Conservation (phyloP, 2,888 invertebrate species). For the Barypeithes pellucidus region DNA sequence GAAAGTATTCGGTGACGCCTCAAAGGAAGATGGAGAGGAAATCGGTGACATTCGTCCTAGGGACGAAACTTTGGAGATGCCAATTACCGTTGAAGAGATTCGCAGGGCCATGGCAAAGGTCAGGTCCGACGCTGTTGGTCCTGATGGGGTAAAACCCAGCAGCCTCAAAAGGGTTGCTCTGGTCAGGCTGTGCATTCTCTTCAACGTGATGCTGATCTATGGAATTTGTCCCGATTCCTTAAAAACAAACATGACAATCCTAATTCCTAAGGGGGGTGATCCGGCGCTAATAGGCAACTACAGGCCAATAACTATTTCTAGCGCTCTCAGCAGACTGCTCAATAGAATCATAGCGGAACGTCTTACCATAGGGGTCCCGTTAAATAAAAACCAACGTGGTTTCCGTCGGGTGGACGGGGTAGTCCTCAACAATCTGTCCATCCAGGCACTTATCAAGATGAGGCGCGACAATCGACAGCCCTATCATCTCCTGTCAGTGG, state of each 20-base stretch:
- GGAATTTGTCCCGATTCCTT: too few species aligned
- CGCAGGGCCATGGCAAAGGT: neutral
- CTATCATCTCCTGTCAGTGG: too few species aligned
- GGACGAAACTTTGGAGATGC: neutral
- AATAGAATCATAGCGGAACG: neutral
- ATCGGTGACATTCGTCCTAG: too few species aligned
- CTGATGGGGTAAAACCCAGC: slow-evolving; percentile 32
- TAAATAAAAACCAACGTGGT: slow-evolving; percentile 48
- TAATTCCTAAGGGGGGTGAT: neutral
- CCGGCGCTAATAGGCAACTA: neutral
- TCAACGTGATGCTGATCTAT: neutral
- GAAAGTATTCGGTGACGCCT: too few species aligned
- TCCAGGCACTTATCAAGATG: slow-evolving; percentile 42
- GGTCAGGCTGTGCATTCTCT: neutral
- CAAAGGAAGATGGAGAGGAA: too few species aligned
- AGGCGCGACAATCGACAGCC: too few species aligned
- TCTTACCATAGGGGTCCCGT: neutral
- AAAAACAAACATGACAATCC: neutral
- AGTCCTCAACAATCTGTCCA: slow-evolving; percentile 39
- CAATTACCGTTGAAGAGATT: neutral
- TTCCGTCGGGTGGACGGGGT: slow-evolving; percentile 52
- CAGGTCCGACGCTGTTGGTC: slow-evolving; percentile 24
- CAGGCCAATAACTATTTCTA: neutral
- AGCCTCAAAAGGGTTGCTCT: neutral
- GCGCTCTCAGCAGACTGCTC: neutral